phyloP scores from a whole-genome alignment of 2,797 vertebrate species.

The Esox lucius region DNA sequence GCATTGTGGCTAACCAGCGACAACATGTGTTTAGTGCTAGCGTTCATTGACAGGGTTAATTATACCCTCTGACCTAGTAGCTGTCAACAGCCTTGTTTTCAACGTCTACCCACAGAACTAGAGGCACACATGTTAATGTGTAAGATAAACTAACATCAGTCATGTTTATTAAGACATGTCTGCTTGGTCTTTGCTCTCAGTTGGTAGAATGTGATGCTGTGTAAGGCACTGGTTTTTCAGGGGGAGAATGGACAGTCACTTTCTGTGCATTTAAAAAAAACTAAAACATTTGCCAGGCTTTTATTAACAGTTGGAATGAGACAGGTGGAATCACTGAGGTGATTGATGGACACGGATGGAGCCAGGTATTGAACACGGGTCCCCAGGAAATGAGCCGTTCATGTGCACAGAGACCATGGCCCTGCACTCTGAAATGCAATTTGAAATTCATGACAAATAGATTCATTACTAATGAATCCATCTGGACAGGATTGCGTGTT shows the following conservation, averaged over 20 bases:
- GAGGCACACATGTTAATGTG: background rate
- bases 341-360: too few species aligned
- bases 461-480: background rate
- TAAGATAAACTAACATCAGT: background rate
- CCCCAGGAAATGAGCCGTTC: too few species aligned
- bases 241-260: too few species aligned
- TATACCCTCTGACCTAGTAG: background rate
- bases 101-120: background rate
- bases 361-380: too few species aligned
- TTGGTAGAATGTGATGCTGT: background rate
- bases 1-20: constrained; percentile 9
- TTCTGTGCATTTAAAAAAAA: too few species aligned
- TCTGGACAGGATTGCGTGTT: background rate
- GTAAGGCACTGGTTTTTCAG: background rate
- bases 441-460: too few species aligned
- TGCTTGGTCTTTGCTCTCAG: background rate
- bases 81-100: background rate
- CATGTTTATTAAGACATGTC: background rate
- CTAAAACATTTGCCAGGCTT: too few species aligned
- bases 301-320: too few species aligned
- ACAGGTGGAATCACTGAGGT: too few species aligned
- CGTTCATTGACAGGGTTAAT: constrained; percentile 4
- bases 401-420: too few species aligned
- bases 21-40: background rate
- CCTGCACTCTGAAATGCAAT: too few species aligned